Conservation (phyloP, 2,888 invertebrate species). For the Nymphalis urticae region DNA sequence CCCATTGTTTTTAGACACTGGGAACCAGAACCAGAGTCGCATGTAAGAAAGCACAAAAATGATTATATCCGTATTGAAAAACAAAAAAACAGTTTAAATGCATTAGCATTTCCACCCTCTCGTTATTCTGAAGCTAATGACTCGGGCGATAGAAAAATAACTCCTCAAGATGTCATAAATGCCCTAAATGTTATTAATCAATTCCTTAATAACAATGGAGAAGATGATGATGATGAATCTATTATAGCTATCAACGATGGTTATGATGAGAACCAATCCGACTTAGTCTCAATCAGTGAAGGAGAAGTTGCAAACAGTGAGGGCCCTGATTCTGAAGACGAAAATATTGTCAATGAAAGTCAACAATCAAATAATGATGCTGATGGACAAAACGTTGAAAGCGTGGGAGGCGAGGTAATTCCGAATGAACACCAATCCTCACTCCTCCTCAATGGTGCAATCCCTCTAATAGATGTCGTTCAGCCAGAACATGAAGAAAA, state of each 20-base stretch:
- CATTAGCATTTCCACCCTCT: not conserved
- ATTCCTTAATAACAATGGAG: not conserved
- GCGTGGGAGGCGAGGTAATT: not conserved
- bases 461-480: too few relatives aligned
- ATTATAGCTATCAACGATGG: not conserved
- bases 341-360: not conserved
- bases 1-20: not conserved
- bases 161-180: not conserved
- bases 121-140: not conserved
- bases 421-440: too few relatives aligned
- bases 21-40: not conserved
- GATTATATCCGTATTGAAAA: not conserved
- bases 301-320: not conserved
- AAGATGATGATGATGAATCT: not conserved
- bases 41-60: not conserved
- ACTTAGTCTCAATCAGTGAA: too few relatives aligned
- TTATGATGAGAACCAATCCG: not conserved
- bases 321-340: not conserved
- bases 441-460: too few relatives aligned
- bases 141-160: not conserved
- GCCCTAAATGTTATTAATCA: constrained; percentile 5
- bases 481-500: not conserved
- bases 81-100: not conserved
- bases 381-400: not conserved
- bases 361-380: too few relatives aligned